phyloP scores from a whole-genome alignment of 1,140 invertebrate species.

The Episyrphus balteatus region DNA sequence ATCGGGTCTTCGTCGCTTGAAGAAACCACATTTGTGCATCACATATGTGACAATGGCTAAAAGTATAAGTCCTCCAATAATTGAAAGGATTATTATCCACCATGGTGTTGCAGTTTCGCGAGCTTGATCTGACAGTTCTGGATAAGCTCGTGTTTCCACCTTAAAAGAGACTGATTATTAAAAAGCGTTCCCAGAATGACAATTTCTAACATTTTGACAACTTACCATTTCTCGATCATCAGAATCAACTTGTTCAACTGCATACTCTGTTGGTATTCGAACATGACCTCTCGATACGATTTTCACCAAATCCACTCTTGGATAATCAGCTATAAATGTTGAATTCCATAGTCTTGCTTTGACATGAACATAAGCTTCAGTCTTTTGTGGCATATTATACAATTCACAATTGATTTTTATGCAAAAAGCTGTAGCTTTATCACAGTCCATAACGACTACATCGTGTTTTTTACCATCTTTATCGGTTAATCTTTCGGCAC shows the following conservation, averaged over 20 bases:
- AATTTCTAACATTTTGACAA: not conserved
- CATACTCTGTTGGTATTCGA: slow-evolving; percentile 52
- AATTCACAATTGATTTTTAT: slow-evolving; percentile 74
- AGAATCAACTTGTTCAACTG: slow-evolving; percentile 59
- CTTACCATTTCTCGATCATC: slow-evolving; percentile 49
- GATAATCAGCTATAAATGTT: slow-evolving; percentile 78
- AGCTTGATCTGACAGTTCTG: slow-evolving; percentile 59
- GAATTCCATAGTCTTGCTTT: slow-evolving; percentile 81
- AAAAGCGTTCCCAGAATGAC: not conserved
- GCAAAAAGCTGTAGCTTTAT: slow-evolving; percentile 68
- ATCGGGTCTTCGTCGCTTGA: slow-evolving; percentile 70
- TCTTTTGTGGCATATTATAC: slow-evolving; percentile 57
- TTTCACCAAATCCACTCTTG: slow-evolving; percentile 67
- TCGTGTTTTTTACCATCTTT: slow-evolving; percentile 57
- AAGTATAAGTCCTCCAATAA: slow-evolving; percentile 66
- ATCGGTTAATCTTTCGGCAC: slow-evolving; percentile 56
- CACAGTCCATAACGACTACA: slow-evolving; percentile 72
- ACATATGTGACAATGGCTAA: slow-evolving; percentile 64
- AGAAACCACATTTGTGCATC: slow-evolving; percentile 81
- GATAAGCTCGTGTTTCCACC: slow-evolving; percentile 71
- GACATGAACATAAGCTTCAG: slow-evolving; percentile 66
- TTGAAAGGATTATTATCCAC: slow-evolving; percentile 73
- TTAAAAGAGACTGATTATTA: slow-evolving; percentile 35
- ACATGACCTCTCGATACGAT: slow-evolving; percentile 69
- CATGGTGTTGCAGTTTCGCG: slow-evolving; percentile 56